These are phyloP conservation scores for Macropis europaea DNA, from an alignment of 2,888 invertebrate genomes.

Conservation along the genomic window DNA sequence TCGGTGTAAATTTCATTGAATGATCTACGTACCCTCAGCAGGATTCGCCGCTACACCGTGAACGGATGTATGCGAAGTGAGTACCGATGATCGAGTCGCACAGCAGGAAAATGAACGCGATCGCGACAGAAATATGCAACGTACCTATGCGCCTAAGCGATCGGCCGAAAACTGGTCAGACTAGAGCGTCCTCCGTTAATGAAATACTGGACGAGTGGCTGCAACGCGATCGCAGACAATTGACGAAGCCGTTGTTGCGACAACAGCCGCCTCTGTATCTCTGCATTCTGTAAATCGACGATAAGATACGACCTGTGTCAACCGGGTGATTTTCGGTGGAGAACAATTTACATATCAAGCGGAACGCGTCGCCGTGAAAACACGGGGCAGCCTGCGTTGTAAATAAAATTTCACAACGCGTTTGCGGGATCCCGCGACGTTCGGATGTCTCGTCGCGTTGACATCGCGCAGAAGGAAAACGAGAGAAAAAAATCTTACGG, in stretches of 20 bases:
- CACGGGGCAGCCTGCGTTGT: neutral
- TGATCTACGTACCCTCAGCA: neutral
- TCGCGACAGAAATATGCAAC: neutral
- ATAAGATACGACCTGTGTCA: conserved; percentile 47
- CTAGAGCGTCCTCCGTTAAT: neutral
- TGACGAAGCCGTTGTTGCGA: neutral
- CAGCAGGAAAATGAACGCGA: neutral
- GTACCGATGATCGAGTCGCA: too few relatives aligned
- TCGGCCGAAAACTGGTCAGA: neutral
- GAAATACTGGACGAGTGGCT: neutral
- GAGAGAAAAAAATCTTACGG: too few relatives aligned
- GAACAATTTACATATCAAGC: conserved; percentile 16
- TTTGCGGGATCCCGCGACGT: neutral
- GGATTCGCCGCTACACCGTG: too few relatives aligned
- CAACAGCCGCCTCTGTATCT: conserved; percentile 19
- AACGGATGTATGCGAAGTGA: too few relatives aligned
- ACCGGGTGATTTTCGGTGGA: conserved; percentile 5
- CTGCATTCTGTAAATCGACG: conserved; percentile 37
- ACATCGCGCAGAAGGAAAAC: too few relatives aligned
- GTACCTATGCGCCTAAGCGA: neutral
- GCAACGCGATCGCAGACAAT: neutral
- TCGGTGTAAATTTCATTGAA: too few relatives aligned
- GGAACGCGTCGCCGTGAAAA: neutral
- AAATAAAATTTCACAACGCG: neutral
- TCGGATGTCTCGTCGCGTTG: neutral